Evolutionary conservation across 2,888 invertebrate species (phyloP).

Genomic region (Drosophila birchii): DNA sequence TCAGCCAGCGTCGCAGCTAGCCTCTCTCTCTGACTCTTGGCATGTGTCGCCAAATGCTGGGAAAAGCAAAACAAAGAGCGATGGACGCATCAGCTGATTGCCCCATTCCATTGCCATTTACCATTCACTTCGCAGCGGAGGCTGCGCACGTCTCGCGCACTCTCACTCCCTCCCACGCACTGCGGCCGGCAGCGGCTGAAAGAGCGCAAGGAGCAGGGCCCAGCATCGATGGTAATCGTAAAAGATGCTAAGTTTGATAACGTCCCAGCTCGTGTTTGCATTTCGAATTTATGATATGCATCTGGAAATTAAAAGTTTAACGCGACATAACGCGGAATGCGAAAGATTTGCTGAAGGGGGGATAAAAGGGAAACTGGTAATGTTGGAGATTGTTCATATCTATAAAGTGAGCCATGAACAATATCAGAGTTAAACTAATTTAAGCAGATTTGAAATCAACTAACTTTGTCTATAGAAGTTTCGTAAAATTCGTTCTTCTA

Average conservation of each 20-base stretch:
- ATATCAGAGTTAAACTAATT: neutral
- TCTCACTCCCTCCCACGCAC: slow-evolving; percentile 23
- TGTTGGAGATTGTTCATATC: neutral
- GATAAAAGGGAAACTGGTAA: neutral
- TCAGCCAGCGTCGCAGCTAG: slow-evolving; percentile 19
- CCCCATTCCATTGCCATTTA: slow-evolving; percentile 45
- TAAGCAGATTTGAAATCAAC: neutral
- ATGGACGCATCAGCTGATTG: slow-evolving; percentile 50
- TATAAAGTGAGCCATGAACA: neutral
- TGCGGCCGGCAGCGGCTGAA: slow-evolving; percentile 1
- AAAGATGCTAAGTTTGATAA: slow-evolving; percentile 36
- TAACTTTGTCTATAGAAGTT: too few species aligned
- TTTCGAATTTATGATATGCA: slow-evolving; percentile 43
- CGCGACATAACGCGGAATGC: slow-evolving; percentile 2
- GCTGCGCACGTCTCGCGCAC: slow-evolving; percentile 44
- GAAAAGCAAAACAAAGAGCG: slow-evolving; percentile 51
- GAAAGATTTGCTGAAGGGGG: neutral
- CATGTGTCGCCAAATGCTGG: slow-evolving; percentile 28
- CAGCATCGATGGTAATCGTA: slow-evolving; percentile 17
- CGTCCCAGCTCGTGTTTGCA: slow-evolving; percentile 27
- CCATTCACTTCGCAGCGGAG: slow-evolving; percentile 32
- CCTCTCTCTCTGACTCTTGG: slow-evolving; percentile 25
- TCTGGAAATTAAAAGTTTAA: slow-evolving; percentile 30
- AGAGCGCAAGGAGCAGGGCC: slow-evolving; percentile 4
- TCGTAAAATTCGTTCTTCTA: too few species aligned